Base-by-base conservation (phyloP, 1,140 invertebrate species). In the Apis laboriosa region DNA sequence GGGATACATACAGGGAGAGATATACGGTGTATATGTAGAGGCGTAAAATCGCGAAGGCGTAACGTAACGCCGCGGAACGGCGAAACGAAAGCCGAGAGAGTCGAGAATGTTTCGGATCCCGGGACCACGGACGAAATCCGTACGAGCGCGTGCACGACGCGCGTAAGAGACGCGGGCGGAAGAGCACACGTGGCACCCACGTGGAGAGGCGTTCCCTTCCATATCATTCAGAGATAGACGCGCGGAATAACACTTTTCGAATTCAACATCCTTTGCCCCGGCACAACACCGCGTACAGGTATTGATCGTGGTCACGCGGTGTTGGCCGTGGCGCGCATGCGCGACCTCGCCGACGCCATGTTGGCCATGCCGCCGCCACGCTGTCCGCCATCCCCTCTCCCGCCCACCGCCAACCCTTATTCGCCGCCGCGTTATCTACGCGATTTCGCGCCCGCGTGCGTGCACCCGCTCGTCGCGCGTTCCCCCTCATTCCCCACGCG, bases 181-280 rank as follows among this genome's bases (percentile, higher is more conserved):
- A 86, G 89, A 88, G 90, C 90, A 93, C 93, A 94, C 93, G 94
- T 94, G 94, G 91, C 90, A 84, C 84, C 92, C 94, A 94, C 94
- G 93, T 94, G 94, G 93, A 94, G 92, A 93, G 93, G 93, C 93
- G 93, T 93, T 93, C 91, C 93, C 92, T 93, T 93, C 92, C 92
- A 93, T 93, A 94, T 94, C 94, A 94, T 94, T 94, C 93, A 93
- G 93, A 94, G 93, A 94, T 94, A 94, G 92, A 93, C 92, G 93
- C 93, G 92, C 92, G 92, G 91, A 94, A 93, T 94, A 93, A 93
- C 93, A 93, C 93, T 94, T 94, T 94, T 94, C 92, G 92, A 93
- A 94, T 94, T 93, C 93, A 93, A 93, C 93, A 93, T 94, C 93
- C 93, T 92, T 93, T 91, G 88, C 87, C 86, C 87, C 85, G 80